Percentiles rank a stretch among this genome's conserved stretches.
These are phyloP conservation scores for Petrophora chlorosata DNA, from an alignment of 2,888 invertebrate species.

Conservation along the genomic window DNA sequence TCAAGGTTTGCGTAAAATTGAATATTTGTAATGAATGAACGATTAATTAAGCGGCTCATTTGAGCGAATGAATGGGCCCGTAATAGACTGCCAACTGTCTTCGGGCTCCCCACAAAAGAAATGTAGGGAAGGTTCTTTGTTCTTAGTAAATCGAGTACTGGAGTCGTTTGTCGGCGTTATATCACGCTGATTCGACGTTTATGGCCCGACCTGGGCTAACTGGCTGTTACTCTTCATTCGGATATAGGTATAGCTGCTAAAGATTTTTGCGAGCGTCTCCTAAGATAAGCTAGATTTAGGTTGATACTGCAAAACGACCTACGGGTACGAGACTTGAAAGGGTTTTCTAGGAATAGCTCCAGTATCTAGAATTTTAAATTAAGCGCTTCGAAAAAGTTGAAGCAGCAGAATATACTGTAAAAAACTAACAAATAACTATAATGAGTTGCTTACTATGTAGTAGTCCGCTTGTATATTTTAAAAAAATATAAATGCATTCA, in stretches of 20 bases:
- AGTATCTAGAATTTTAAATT: too few relatives aligned
- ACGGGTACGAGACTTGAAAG: neutral
- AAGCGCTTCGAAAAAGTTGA: too few relatives aligned
- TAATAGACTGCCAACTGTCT: slow-evolving; percentile 79
- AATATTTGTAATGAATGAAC: slow-evolving; percentile 65
- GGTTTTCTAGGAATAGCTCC: neutral
- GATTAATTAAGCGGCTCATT: slow-evolving; percentile 79
- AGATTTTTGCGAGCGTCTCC: slow-evolving; percentile 22
- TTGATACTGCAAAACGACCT: slow-evolving; percentile 11
- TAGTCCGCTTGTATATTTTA: too few relatives aligned
- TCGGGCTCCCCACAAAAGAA: slow-evolving; percentile 69
- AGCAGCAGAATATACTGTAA: too few relatives aligned
- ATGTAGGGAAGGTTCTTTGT: slow-evolving; percentile 76
- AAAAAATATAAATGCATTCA: too few relatives aligned
- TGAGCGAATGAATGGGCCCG: slow-evolving; percentile 74
- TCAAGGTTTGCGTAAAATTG: slow-evolving; percentile 51
- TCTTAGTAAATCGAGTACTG: slow-evolving; percentile 78
- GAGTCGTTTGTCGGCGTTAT: slow-evolving; percentile 78
- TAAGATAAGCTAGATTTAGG: slow-evolving; percentile 26
- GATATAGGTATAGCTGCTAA: slow-evolving; percentile 35
- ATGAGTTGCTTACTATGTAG: too few relatives aligned
- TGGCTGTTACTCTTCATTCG: slow-evolving; percentile 63
- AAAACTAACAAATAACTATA: too few relatives aligned
- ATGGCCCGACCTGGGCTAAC: slow-evolving; percentile 64
- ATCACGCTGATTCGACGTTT: slow-evolving; percentile 80